phyloP scores from a whole-genome alignment of 2,888 invertebrate genomes.

The Machimus rusticus region DNA sequence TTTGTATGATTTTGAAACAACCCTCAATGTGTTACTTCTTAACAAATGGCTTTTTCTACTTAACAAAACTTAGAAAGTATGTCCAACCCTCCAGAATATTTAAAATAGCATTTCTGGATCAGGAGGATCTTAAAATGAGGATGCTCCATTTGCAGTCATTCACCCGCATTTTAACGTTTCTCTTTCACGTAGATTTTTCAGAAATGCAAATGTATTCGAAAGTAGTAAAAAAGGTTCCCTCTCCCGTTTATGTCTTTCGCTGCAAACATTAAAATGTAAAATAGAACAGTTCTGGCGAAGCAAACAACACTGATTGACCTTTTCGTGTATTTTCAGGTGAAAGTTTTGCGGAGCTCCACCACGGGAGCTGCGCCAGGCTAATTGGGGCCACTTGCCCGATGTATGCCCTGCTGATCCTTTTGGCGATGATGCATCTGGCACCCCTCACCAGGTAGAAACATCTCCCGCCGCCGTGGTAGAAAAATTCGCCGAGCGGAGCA shows the following conservation, averaged over 20 bases:
- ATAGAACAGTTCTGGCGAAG: neutral
- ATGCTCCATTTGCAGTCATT: neutral
- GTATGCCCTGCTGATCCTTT: neutral
- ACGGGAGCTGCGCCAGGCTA: slow-evolving; percentile 56
- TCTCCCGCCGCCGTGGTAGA: neutral
- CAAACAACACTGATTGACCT: neutral
- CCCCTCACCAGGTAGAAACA: slow-evolving; percentile 10
- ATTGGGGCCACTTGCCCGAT: slow-evolving; percentile 33
- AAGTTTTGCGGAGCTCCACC: slow-evolving; percentile 70
- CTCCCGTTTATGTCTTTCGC: neutral
- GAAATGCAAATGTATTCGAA: neutral
- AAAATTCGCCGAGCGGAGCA: neutral
- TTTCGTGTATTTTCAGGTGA: slow-evolving; percentile 62
- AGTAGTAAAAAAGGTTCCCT: neutral
- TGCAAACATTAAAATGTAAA: neutral
- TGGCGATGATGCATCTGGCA: neutral
- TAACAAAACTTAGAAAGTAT: neutral
- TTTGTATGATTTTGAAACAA: neutral
- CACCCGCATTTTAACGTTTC: neutral
- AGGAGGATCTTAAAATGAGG: neutral
- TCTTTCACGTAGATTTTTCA: neutral
- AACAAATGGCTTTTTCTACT: neutral
- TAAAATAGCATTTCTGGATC: neutral
- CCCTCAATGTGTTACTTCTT: neutral
- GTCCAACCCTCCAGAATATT: neutral